phyloP scores from a whole-genome alignment of 2,888 invertebrate genomes.

The Aspidiotus rigidus region DNA sequence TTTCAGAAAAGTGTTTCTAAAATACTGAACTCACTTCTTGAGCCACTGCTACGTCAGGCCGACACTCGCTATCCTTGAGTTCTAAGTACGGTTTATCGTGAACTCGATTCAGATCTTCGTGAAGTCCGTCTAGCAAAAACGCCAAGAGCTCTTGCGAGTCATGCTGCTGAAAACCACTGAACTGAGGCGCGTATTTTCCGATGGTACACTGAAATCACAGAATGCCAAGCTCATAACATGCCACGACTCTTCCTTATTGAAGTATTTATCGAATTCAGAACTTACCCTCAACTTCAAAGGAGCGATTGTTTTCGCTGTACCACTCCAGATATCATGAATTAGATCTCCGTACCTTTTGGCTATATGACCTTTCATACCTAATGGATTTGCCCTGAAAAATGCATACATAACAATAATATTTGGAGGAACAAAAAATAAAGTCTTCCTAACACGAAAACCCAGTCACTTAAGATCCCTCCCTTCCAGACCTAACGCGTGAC shows the following conservation, averaged over 20 bases:
- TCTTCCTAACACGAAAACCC: too few species aligned
- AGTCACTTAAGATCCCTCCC: too few species aligned
- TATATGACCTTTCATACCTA: conserved; percentile 79
- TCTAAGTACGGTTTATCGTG: conserved; percentile 61
- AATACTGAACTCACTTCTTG: conserved; percentile 44
- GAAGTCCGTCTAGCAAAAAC: conserved; percentile 81
- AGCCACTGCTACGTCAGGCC: conserved; percentile 59
- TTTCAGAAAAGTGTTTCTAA: too few species aligned
- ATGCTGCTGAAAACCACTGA: conserved; percentile 84
- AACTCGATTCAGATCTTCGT: conserved; percentile 83
- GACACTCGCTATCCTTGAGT: conserved; percentile 63
- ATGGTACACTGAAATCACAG: conserved; percentile 58
- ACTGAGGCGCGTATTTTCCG: conserved; percentile 72
- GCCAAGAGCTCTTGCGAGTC: conserved; percentile 87
- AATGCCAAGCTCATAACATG: background rate
- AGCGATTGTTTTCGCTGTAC: conserved; percentile 70
- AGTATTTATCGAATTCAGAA: conserved; percentile 8
- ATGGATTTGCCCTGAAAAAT: conserved; percentile 57
- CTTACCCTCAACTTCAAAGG: conserved; percentile 65
- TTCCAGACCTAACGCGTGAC: too few species aligned
- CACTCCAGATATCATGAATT: conserved; percentile 67
- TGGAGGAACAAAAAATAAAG: too few species aligned
- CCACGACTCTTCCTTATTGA: background rate
- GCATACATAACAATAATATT: background rate
- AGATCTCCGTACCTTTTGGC: conserved; percentile 69